Evolutionary conservation across 2,888 invertebrate species (phyloP).

Genomic region (Ormia ochracea): DNA sequence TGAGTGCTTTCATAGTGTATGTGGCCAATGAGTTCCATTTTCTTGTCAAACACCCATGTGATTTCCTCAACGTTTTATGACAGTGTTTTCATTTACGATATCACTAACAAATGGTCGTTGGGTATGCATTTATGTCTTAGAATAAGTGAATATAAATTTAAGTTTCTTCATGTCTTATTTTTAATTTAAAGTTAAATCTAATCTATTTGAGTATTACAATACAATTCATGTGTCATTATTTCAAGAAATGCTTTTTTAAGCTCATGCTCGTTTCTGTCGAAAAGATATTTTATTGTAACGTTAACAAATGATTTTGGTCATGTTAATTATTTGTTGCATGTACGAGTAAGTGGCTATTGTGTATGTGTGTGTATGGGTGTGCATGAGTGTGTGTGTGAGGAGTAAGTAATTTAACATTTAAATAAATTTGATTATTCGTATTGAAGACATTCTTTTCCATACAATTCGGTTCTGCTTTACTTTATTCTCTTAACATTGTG

Average conservation of each 20-base stretch:
- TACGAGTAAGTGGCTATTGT: no score
- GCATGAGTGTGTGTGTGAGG: no score
- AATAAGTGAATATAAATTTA: neutral
- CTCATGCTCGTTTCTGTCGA: neutral
- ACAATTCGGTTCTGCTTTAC: neutral
- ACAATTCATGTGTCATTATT: constrained; percentile 28
- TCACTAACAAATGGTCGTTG: no score
- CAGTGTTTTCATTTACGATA: no score
- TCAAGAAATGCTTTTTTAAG: neutral
- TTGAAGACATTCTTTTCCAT: neutral
- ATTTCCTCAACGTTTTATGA: no score
- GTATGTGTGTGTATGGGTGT: no score
- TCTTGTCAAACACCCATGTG: no score
- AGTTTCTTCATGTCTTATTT: no score
- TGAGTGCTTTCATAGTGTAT: no score
- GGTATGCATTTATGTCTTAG: no score
- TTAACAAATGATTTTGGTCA: constrained; percentile 31
- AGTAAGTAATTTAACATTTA: neutral
- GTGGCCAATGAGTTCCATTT: no score
- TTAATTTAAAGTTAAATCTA: constrained; percentile 7
- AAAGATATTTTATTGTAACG: neutral
- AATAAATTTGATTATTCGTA: neutral
- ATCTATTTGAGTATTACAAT: constrained; percentile 18
- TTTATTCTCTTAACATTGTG: neutral
- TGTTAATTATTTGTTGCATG: constrained; percentile 8